phyloP scores from a whole-genome alignment of 92 coral and sea anemone genomes.

The Zoanthus sociatus region DNA sequence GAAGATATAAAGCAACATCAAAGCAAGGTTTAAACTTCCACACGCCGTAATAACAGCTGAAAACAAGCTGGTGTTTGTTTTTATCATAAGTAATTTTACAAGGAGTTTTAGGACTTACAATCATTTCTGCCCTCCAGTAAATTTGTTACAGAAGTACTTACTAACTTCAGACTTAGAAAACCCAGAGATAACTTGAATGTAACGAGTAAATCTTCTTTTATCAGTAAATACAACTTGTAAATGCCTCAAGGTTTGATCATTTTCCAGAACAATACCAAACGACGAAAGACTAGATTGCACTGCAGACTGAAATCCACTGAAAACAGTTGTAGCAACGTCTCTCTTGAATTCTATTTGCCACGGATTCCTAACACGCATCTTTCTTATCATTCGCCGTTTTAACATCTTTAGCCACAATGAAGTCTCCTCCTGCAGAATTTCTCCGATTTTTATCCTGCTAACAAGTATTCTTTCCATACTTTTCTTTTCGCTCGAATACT shows the following conservation, averaged over 20 bases:
- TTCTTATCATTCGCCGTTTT: slow-evolving; percentile 21
- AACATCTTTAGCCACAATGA: slow-evolving; percentile 12
- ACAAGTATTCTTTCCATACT: slow-evolving; percentile 10
- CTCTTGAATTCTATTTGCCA: neutral
- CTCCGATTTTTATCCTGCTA: slow-evolving; percentile 9
- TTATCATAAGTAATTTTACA: neutral
- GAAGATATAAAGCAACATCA: neutral
- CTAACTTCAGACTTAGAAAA: slow-evolving; percentile 6
- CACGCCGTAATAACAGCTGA: slow-evolving; percentile 14
- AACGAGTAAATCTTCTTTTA: slow-evolving; percentile 12
- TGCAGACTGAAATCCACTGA: neutral
- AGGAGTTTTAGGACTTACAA: slow-evolving; percentile 5
- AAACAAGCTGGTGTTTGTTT: neutral
- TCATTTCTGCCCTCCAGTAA: slow-evolving; percentile 3
- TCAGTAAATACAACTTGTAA: slow-evolving; percentile 1
- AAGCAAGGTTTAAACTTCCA: slow-evolving; percentile 1
- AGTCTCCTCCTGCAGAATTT: slow-evolving; percentile 24
- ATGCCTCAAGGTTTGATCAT: slow-evolving; percentile 5
- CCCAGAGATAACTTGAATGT: slow-evolving; percentile 10
- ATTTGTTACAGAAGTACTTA: neutral
- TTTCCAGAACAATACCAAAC: slow-evolving; percentile 3
- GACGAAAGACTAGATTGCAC: neutral
- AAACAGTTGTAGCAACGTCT: neutral
- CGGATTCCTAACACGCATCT: slow-evolving; percentile 4
- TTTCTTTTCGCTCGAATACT: slow-evolving; percentile 12